Base-by-base conservation (phyloP, 1,140 invertebrate species). In the Diorhabda elongata region DNA sequence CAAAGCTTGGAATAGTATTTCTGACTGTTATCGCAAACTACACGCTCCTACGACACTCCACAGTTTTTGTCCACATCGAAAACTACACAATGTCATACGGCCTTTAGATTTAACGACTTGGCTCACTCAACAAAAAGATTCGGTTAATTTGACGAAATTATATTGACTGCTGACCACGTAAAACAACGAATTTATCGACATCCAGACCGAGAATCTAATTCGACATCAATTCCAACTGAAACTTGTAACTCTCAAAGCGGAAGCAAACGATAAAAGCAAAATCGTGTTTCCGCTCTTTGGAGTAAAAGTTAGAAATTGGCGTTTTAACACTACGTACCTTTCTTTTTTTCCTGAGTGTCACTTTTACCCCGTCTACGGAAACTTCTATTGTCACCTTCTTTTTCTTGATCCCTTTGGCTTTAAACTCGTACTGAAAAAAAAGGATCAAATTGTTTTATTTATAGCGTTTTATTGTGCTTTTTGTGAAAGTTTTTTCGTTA, bases 351-450 rank as follows among this genome's bases (percentile, higher is more conserved):
- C 92, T 85, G 57, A 95, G 83, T 41, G 88, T 88, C 71, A 98
- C 91, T 81, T 92, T 91, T 56, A 98, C 92, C 7, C 97, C 97
- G 73, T 98, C 95, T 3, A 97, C 92, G 2, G 96, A 98, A 68
- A 99, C 90, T 77, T 95, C 92, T 69, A 99, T 87, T 61, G 90
- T 92, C 72, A 99, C 96, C 87, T 98, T 98, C 81, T 94, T 93
- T 83, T 99, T 99, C 84, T 98, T 98, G 75, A 97, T 93, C 56
- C 93, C 94, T 83, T 96, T 95, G 73, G 95, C 90, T 87, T 98
- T 98, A 87, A 98, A 98, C 84, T 99, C 97, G 83, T 97, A 97
- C 95, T 98, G 88, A 69, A 88, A 88, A 42, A 68, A 64, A 63
- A 60, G n/a, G 44, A n/a, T 62, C 8, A n/a, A 52, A n/a, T 3